Evolutionary conservation across 2,113 vertebrate genomes (phyloP).

Genomic region (Brachirus orientalis): DNA sequence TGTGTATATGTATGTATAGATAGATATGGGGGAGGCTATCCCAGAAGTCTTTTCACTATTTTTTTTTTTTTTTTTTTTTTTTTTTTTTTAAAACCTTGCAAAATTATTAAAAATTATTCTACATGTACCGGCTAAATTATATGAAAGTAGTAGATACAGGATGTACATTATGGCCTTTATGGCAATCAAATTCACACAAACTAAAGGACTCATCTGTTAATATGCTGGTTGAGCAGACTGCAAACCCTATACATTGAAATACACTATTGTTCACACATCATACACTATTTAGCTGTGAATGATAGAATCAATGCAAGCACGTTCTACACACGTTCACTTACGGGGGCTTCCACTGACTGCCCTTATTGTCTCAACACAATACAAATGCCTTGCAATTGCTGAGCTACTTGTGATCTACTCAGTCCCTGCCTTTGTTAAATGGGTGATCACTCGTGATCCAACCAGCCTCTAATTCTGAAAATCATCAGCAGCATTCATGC

Average conservation of each 20-base stretch:
- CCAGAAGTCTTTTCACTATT: too few relatives aligned
- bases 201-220: conserved; percentile 1
- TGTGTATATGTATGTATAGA: too few relatives aligned
- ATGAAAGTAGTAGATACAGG: too few relatives aligned
- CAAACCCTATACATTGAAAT: conserved; percentile 14
- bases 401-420: conserved; percentile 9
- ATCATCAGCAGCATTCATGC: conserved; percentile 4
- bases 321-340: conserved; percentile 8
- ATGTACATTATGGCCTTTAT: neutral
- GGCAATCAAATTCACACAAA: neutral
- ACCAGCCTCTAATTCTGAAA: neutral
- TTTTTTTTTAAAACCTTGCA: too few relatives aligned
- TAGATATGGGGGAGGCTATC: too few relatives aligned
- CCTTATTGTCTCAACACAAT: conserved; percentile 27
- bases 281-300: conserved; percentile 11
- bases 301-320: conserved; percentile 30
- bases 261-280: conserved; percentile 26
- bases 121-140: too few relatives aligned
- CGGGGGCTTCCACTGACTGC: conserved; percentile 22
- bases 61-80: too few relatives aligned
- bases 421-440: conserved; percentile 3
- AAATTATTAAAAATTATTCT: too few relatives aligned
- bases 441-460: conserved; percentile 10
- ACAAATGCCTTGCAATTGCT: conserved; percentile 11
- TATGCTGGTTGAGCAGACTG: neutral